phyloP scores from a whole-genome alignment of 2,113 vertebrate genomes.

The Saguinus imperator region DNA sequence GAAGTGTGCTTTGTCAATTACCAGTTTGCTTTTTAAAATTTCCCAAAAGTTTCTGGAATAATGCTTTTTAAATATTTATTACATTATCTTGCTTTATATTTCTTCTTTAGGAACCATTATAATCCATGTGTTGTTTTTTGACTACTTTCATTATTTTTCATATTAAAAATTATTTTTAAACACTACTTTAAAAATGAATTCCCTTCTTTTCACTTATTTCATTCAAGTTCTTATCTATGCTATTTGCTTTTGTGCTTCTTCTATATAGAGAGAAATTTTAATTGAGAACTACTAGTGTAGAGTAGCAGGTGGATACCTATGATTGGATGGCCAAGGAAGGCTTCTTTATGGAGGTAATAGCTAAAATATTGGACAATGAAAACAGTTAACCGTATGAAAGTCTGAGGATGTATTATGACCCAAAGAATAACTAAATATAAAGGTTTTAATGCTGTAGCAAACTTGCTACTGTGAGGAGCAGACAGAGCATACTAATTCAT shows the following conservation, averaged over 20 bases:
- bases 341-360: neutral
- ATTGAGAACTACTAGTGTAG: neutral
- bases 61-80: neutral
- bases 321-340: neutral
- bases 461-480: neutral
- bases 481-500: fast-evolving
- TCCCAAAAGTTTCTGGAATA: neutral
- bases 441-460: neutral
- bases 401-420: neutral
- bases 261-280: neutral
- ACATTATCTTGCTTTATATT: neutral
- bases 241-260: neutral
- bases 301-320: too few species aligned
- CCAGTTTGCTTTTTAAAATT: neutral
- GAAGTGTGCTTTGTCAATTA: neutral
- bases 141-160: neutral
- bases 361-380: neutral
- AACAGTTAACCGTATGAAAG: neutral
- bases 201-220: neutral
- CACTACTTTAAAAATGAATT: neutral
- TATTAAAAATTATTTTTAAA: neutral
- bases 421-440: neutral
- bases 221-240: neutral
- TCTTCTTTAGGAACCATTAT: neutral
- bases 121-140: neutral